A percentile compares a stretch with the other conserved stretches of the same genome.
Evolutionary conservation across 2,113 vertebrate species (phyloP).

Genomic region (Sigmodon hispidus): DNA sequence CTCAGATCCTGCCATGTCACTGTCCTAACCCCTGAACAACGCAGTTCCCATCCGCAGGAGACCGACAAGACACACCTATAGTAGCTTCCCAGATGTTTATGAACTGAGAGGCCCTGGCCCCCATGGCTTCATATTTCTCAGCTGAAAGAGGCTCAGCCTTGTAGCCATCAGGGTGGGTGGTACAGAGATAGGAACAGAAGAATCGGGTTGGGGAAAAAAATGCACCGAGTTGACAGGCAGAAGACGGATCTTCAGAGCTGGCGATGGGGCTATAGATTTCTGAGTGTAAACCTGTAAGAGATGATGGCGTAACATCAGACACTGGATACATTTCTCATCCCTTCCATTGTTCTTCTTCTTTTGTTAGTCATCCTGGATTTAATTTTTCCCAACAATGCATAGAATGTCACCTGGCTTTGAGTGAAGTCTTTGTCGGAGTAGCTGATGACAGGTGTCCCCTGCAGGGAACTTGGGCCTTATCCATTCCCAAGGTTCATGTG

Average conservation of each 20-base stretch:
- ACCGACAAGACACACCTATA: not conserved
- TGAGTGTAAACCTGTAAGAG: not conserved
- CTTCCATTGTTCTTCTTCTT: not conserved
- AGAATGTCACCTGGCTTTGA: not conserved
- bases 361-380: constrained; percentile 65
- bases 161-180: not conserved
- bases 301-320: constrained; percentile 26
- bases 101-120: not conserved
- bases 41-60: not conserved
- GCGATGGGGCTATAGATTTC: constrained; percentile 61
- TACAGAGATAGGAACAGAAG: not conserved
- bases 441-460: not conserved
- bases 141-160: constrained; percentile 62
- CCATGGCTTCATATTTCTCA: constrained; percentile 56
- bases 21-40: not conserved
- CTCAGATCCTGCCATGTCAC: not conserved
- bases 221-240: constrained; percentile 37
- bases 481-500: not conserved
- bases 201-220: not conserved
- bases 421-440: not conserved
- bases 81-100: not conserved
- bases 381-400: constrained; percentile 68
- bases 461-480: not conserved
- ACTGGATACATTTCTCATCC: constrained; percentile 56
- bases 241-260: constrained; percentile 59